A percentile compares a stretch with the other conserved stretches of the same genome.
phyloP scores from a whole-genome alignment of 2,113 vertebrate genomes.

The Lampris megalopsis region DNA sequence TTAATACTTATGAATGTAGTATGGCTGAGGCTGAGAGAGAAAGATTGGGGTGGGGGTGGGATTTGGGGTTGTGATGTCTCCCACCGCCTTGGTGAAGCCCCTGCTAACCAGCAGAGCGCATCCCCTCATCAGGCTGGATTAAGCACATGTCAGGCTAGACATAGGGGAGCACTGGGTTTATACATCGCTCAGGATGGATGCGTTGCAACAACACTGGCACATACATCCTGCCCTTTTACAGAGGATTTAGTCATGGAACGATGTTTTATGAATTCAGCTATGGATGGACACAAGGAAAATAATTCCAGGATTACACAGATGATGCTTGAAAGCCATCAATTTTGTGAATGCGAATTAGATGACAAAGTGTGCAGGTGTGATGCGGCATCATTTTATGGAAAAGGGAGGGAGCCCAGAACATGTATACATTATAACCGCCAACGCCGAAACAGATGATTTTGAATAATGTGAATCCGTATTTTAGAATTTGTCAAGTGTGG shows the following conservation, averaged over 20 bases:
- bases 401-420: constrained; percentile 40
- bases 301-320: constrained; percentile 70
- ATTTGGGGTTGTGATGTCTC: constrained; percentile 59
- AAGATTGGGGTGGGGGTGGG: constrained; percentile 71
- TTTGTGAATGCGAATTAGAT: constrained; percentile 77
- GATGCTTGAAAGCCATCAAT: constrained; percentile 66
- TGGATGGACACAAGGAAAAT: constrained; percentile 50
- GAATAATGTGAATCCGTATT: constrained; percentile 44
- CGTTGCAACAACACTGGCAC: constrained; percentile 24
- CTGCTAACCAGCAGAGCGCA: constrained; percentile 65
- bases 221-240: constrained; percentile 66
- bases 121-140: constrained; percentile 75
- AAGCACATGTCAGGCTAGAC: constrained; percentile 66
- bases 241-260: constrained; percentile 60
- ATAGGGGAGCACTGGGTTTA: constrained; percentile 55
- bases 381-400: constrained; percentile 57
- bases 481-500: constrained; percentile 25
- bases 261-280: constrained; percentile 60
- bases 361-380: constrained; percentile 61
- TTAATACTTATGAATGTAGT: constrained; percentile 77
- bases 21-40: constrained; percentile 49
- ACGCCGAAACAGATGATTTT: constrained; percentile 65
- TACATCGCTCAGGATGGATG: constrained; percentile 44
- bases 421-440: constrained; percentile 65
- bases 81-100: constrained; percentile 56